Evolutionary conservation across 2,888 invertebrate species (phyloP), one percentile per base, ranked within the genome.

Genomic region (Lycia hirtaria): DNA sequence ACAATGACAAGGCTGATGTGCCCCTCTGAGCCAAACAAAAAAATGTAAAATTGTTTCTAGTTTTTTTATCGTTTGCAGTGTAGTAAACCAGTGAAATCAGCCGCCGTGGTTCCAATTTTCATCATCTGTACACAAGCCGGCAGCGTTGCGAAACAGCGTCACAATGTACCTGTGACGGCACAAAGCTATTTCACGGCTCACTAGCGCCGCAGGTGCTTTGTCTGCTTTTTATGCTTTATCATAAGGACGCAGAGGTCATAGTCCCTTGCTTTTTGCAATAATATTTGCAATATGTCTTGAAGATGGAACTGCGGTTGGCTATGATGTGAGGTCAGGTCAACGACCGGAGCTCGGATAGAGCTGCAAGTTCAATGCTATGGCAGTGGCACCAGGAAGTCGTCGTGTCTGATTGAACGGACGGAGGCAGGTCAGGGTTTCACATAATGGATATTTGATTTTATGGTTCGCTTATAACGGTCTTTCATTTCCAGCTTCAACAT

Each of bases 161-260:
- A 65, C 55, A 62, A 65, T 60, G 53, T 38, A 20, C 48, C 57
- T 19, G 43, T 44, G 57, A 70, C 67, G 65, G 56, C 66, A 73
- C 62, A 73, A 71, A 62, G 52, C 48, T 65, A 76, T 81, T 80
- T 75, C 79, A 83, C 77, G 83, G 70, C 71, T 69, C 73, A 71
- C 12, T 44, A 62, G 60, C 55, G 49, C 9, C 28, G 53, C 47
- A 43, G 56, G 49, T 51, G 51, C 49, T 44, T 45, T 54, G 53
- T 58, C 48, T 32, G 50, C 65, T 68, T 69, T 65, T 62, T 71
- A 51, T 41, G 57, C 55, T 43, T 54, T 68, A 64, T 51, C 2
- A 33, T 67, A 70, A 76, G 72, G 75, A 40, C 67, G 43, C 49
- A 69, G 60, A 74, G 73, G 69, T 75, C 68, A 72, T 55, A 73